Base-by-base conservation (phyloP, 1,140 invertebrate species). In the Tetramorium alpestre region DNA sequence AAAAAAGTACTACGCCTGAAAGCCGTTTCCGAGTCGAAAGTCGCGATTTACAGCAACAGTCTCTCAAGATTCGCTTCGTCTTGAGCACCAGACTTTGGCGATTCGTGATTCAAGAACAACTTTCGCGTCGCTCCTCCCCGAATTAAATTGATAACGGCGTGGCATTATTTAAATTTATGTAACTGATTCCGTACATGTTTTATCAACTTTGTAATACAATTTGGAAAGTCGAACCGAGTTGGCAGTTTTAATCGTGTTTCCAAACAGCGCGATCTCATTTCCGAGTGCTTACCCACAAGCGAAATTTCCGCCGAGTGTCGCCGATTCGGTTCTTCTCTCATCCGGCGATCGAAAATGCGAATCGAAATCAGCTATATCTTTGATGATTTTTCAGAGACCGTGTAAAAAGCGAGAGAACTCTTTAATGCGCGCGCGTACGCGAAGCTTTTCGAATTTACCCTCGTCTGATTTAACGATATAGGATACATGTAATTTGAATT, bases 361-460 rank as follows among this genome's bases (percentile, higher is more conserved):
- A 22, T n/a, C 25, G 44, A 82, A 82, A 70, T 72, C 65, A 22
- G 38, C 47, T 16, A 33, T 25, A n/a, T 47, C 44, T 60, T 84
- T 49, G 41, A 72, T 41, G 18, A 58, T 25, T 60, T 82, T 60
- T 10, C 11, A 18, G 38, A 33, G 13, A n/a, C 62, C n/a, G 60
- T 25, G 5, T 47, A 10, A 72, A 22, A 44, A 58, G 6, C 67
- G 16, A 33, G 13, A 58, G 18, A 38, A 51, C 38, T n/a, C 41
- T 33, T 47, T 44, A 64, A 77, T n/a, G 33, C 2, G 28, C 28
- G 2, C 28, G 18, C 58, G 18, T 25, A 62, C 44, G 47, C 13
- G 44, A 72, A n/a, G 25, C 69, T 84, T 38, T 75, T 60, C 28
- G 54, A 84, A 84, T 84, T 84, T 84, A 73, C 44, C 28, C 4